A percentile compares a stretch with the other conserved stretches of the same genome.
Conservation (phyloP, 53 echinoderm and acorn worm genomes). For the Mesocentrotus franciscanus region DNA sequence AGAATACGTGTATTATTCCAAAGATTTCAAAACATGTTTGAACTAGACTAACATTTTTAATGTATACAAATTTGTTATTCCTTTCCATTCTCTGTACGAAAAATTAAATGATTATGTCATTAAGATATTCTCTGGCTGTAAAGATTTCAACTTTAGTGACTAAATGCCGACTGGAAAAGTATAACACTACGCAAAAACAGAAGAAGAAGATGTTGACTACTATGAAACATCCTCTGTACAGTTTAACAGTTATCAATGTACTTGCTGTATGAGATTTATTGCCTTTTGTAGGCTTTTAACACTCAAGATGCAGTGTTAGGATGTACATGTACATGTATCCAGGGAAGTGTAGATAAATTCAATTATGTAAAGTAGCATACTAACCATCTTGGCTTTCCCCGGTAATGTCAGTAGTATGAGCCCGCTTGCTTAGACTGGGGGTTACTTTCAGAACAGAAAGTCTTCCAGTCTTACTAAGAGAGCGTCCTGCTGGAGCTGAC, state of each 20-base stretch:
- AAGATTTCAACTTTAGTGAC: background rate
- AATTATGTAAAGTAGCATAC: background rate
- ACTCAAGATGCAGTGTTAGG: no score
- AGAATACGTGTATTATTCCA: background rate
- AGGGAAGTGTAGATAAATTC: no score
- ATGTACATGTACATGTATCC: no score
- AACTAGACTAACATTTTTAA: background rate
- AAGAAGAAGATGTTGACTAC: no score
- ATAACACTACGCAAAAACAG: no score
- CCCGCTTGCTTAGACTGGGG: constrained; percentile 4
- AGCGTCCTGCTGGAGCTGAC: constrained; percentile 52
- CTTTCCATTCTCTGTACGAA: background rate
- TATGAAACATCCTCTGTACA: no score
- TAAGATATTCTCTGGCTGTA: background rate
- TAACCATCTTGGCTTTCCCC: constrained; percentile 49
- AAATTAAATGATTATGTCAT: background rate
- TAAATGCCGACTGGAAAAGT: no score
- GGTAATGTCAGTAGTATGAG: constrained; percentile 39
- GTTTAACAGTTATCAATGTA: no score
- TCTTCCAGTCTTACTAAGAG: background rate
- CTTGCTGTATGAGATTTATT: no score
- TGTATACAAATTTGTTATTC: background rate
- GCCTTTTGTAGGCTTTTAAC: no score
- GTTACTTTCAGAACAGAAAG: constrained; percentile 1
- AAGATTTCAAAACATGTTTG: background rate